A percentile compares a stretch with the other conserved stretches of the same genome.
Conservation (phyloP, 2,888 invertebrate species). For the Pachycephus smyrnensis region DNA sequence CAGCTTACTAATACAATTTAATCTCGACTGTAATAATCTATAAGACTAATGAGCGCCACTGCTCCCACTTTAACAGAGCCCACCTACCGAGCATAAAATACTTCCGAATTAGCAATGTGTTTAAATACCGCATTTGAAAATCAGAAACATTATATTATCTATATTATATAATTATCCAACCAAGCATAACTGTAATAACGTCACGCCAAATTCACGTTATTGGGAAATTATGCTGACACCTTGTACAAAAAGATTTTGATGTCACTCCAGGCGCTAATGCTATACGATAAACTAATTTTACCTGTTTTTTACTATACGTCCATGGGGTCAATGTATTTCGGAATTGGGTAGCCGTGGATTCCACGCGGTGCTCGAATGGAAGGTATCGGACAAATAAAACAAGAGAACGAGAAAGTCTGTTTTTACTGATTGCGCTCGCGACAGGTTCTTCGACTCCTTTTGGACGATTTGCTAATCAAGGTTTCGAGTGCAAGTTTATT, state of each 20-base stretch:
- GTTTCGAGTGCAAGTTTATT: conserved; percentile 19
- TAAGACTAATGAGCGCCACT: background rate
- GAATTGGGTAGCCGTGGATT: background rate
- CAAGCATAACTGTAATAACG: background rate
- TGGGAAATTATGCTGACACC: background rate
- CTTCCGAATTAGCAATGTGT: background rate
- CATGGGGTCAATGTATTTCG: background rate
- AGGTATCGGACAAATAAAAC: background rate
- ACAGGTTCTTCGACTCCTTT: conserved; percentile 13
- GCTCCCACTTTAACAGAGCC: background rate
- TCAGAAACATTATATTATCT: background rate
- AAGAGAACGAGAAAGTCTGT: background rate
- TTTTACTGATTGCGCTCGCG: background rate
- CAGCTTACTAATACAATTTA: background rate
- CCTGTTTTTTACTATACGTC: background rate
- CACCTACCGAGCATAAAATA: background rate
- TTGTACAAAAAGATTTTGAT: background rate
- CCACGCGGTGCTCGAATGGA: background rate
- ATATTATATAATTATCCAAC: background rate
- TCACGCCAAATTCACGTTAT: background rate
- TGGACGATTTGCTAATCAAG: conserved; percentile 24
- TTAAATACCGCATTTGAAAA: background rate
- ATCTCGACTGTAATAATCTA: background rate
- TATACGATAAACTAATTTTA: conserved; percentile 1
- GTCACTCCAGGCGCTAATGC: background rate